Base-by-base conservation (phyloP, 2,113 vertebrate genomes). In the Cavia aperea region DNA sequence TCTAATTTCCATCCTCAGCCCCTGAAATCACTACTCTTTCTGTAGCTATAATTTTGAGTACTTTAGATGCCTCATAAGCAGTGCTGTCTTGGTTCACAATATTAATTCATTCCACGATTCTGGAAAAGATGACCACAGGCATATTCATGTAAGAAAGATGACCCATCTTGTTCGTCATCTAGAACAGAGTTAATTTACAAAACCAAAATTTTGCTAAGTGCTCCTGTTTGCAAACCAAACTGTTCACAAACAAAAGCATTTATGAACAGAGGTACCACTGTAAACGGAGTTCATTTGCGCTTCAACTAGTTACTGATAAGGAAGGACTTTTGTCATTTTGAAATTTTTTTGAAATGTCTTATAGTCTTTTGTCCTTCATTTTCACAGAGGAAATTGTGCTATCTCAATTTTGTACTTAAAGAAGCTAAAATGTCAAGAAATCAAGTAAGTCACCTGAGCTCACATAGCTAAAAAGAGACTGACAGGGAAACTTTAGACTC, bases 331-430 rank as follows among this genome's bases (percentile, higher is more conserved):
- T 51, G 12, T 70, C 26, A 46, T 78, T 86, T 70, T 51, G 33
- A 29, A n/a, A 36, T 89, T 89, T 90, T 92, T 85, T 86, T 39
- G 86, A 33, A 43, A 89, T 36, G 26, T 7, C 75, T 86, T 84
- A 54, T 11, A 56, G 11, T 11, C 66, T 66, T 70, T 39, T 39
- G 24, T 18, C 72, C 33, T 70, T 46, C 9, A 7, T 88, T 92
- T 85, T 92, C 73, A 65, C 29, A 12, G 43, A 24, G 31, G 10
- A 75, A 78, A 56, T 92, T 72, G 4, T 94, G 21, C 77, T 72
- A 60, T 49, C 54, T 90, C 54, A 54, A 31, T 66, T 68, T 81
- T 77, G 72, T 4, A 0, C 36, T 89, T 86, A 83, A 16, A 5
- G 29, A 93, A 63, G 82, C 62, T 36, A 54, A 91, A 54, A 39